These are phyloP conservation scores for Choloepus didactylus DNA, from an alignment of 2,797 vertebrate species.

Conservation along the genomic window DNA sequence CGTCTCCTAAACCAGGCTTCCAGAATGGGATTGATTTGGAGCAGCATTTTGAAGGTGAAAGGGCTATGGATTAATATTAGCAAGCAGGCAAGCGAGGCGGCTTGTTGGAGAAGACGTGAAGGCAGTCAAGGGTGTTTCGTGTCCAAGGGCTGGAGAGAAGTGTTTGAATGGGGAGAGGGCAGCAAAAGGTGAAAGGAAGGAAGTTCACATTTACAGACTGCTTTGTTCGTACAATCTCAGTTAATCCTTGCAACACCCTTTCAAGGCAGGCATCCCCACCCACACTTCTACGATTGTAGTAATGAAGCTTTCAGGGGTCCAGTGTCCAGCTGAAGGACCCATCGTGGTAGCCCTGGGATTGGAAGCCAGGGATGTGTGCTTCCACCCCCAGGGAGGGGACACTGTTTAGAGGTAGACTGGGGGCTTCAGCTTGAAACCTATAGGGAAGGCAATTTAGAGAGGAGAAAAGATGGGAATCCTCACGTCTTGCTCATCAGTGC, in stretches of 20 bases:
- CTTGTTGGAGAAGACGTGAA: background rate
- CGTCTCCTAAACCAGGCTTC: background rate
- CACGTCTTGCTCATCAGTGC: background rate
- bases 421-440: background rate
- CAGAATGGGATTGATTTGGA: background rate
- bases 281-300: background rate
- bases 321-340: background rate
- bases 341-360: background rate
- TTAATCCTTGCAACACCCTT: background rate
- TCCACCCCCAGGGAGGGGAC: background rate
- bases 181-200: background rate
- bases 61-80: background rate
- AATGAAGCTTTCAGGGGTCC: background rate
- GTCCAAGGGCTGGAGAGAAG: background rate
- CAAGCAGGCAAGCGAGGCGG: fast-evolving
- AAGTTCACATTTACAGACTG: background rate
- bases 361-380: background rate
- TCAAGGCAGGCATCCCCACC: background rate
- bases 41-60: background rate
- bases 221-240: no score
- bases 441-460: background rate
- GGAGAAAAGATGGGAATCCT: background rate
- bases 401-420: background rate
- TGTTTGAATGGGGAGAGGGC: no score
- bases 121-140: background rate